These are phyloP conservation scores for Arctia plantaginis DNA, from an alignment of 2,888 invertebrate genomes.

Conservation along the genomic window DNA sequence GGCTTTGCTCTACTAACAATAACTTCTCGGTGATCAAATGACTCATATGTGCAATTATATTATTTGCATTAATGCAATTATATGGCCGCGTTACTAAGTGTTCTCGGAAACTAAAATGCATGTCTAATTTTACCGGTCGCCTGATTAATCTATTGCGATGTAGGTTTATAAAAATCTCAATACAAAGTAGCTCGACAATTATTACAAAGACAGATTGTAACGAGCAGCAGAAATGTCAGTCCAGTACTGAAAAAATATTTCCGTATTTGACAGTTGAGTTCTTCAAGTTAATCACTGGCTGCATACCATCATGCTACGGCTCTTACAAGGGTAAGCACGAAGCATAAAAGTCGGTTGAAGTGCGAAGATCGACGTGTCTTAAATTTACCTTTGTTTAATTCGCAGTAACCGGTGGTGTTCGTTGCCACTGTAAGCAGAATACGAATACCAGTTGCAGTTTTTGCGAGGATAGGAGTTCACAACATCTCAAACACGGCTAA, in stretches of 20 bases:
- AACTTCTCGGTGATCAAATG: slow-evolving; percentile 37
- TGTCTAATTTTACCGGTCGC: slow-evolving; percentile 7
- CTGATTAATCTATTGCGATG: neutral
- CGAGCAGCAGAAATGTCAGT: too few relatives aligned
- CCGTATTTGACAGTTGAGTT: too few relatives aligned
- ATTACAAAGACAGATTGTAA: neutral
- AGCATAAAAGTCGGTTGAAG: neutral
- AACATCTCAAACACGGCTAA: too few relatives aligned
- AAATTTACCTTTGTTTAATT: neutral
- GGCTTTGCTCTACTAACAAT: slow-evolving; percentile 37
- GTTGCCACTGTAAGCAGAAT: too few relatives aligned
- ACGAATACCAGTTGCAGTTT: too few relatives aligned
- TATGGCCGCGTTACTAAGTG: slow-evolving; percentile 10
- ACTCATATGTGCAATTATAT: slow-evolving; percentile 45
- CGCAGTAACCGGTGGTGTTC: too few relatives aligned
- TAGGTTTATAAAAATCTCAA: neutral
- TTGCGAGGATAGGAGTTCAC: too few relatives aligned
- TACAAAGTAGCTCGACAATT: neutral
- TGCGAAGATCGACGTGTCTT: neutral
- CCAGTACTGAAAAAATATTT: neutral
- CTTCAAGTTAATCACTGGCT: too few relatives aligned
- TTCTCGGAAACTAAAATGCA: slow-evolving; percentile 18
- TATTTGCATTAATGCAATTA: slow-evolving; percentile 39
- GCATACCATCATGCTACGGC: too few relatives aligned
- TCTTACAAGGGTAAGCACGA: neutral